Evolutionary conservation across 2,888 invertebrate species (phyloP), one percentile per base, ranked within the genome.

Genomic region (Congeria kusceri): DNA sequence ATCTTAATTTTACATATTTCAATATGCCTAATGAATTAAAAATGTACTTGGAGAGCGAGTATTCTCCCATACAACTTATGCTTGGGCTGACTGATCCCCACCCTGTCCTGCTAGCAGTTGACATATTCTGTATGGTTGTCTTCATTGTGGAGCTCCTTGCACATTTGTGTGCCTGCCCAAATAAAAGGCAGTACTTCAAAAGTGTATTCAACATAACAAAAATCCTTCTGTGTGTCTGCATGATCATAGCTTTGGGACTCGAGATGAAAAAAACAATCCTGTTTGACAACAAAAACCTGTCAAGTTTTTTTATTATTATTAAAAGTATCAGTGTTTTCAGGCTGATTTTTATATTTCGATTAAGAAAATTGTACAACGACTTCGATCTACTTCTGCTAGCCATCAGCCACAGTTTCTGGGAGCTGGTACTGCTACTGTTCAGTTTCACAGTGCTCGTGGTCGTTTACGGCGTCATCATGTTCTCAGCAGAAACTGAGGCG

Each of bases 381-480:
- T 82, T 89, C 23, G 85, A 89, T 61, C 85, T 89, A 57, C 75
- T 89, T 23, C 65, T 86, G 20, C 72, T 88, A 61, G 84, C 89
- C 7, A 70, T 89, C 15, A 77, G 82, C 63, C 82, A 86, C 57
- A 85, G 85, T 46, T 58, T 83, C 13, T 71, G 80, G 20, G 88
- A 89, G 53, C 67, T 89, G 9, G 25, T 69, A 20, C 83, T 89
- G 64, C 79, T 89, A 18, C 65, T 86, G n/a, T 69, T 89, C 2
- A 83, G 84, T 23, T 84, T 89, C 57, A 66, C 78, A 62, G 85
- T 88, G 57, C 84, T 83, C 9, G 81, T 88, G 18, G 66, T 88
- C 59, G 85, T 89, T 27, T 89, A 88, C 65, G 84, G 86, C 2
- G 84, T 86, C 28, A 71, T 87, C 23, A 88, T 89, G 11, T 89